Evolutionary conservation across 2,888 invertebrate genomes (phyloP), one percentile per base, ranked within the genome.

Genomic region (Tenthredo scrophulariae): DNA sequence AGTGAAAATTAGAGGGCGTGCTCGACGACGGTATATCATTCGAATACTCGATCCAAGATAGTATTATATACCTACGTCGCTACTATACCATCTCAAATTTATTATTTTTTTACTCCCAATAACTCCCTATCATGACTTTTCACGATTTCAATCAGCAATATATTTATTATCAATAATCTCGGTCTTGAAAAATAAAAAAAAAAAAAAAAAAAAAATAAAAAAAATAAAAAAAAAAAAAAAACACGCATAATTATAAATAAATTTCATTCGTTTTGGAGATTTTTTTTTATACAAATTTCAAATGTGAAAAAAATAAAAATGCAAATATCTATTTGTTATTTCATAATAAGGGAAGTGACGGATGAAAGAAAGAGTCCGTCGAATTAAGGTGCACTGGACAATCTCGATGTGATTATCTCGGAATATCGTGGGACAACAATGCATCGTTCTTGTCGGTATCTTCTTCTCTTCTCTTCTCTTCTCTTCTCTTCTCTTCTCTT

Each of bases 1-100:
- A 89, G 88, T 89, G 87, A 89, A 90, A 90, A 90, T 87, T 87
- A 88, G 87, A 84, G 87, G 89, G 88, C 89, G 88, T 88, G 87
- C 9, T 86, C 85, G 85, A 65, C 0, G 87, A 85, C 87, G 85
- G 87, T 90, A 90, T 87, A 87, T 90, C 87, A 89, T 86, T 86
- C 74, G 82, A 86, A 74, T 84, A 85, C 86, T 83, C 50, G 83
- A 82, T 72, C 50, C 46, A 33, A 85, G 70, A 62, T 65, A 77
- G 2, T 22, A 43, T 15, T 18, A 13, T 15, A 18, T 29, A 72
- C 77, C 75, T 29, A 79, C 75, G 26, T 79, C 15, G 29, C 26
- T 67, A 67, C 46, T 10, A 37, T 10, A 37, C 58, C 15, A 10
- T 79, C 29, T 58, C 10, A 46, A 58, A 15, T 37, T 26, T 0